These are phyloP conservation scores for Aporophyla nigra DNA, from an alignment of 2,888 invertebrate genomes.

Conservation along the genomic window DNA sequence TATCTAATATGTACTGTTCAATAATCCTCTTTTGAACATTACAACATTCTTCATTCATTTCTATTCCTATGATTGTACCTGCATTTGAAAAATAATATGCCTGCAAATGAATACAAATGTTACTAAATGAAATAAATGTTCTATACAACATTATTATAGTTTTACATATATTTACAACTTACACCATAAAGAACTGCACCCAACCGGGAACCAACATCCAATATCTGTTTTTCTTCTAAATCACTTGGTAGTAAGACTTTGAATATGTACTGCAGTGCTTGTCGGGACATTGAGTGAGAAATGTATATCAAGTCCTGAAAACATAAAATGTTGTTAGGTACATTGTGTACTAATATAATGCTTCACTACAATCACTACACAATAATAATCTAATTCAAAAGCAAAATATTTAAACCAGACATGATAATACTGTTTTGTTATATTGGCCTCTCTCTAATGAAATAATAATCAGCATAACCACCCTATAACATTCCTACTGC, in stretches of 20 bases:
- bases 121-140: background rate
- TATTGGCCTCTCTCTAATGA: background rate
- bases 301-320: conserved; percentile 90
- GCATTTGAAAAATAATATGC: conserved; percentile 92
- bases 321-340: conserved; percentile 1
- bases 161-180: conserved; percentile 70
- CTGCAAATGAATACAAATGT: conserved; percentile 80
- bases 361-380: background rate
- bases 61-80: conserved; percentile 92
- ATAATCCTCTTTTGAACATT: conserved; percentile 91
- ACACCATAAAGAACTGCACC: conserved; percentile 93
- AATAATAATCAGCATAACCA: no score
- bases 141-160: background rate
- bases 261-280: conserved; percentile 92
- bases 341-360: background rate
- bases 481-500: no score
- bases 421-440: background rate
- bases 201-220: conserved; percentile 93
- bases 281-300: conserved; percentile 93
- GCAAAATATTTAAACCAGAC: background rate
- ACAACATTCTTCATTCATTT: conserved; percentile 93
- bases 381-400: background rate
- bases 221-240: conserved; percentile 89
- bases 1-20: conserved; percentile 88
- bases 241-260: conserved; percentile 91